Percentiles rank a stretch among this genome's conserved stretches.
phyloP scores from a whole-genome alignment of 1,140 invertebrate genomes.

The Telenomus remus region DNA sequence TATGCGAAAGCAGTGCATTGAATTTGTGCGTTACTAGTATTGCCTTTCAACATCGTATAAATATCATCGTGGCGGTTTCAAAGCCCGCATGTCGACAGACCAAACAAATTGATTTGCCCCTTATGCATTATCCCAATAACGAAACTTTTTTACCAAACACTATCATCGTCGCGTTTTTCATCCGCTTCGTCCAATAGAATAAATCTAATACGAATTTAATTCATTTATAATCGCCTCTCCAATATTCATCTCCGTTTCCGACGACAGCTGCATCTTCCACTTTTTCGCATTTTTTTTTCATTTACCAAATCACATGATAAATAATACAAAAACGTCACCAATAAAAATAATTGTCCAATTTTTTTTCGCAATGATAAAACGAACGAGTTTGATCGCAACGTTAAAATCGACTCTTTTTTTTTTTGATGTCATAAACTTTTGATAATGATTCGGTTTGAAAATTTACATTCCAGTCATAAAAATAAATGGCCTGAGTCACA shows the following conservation, averaged over 20 bases:
- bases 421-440: not conserved
- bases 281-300: too few relatives aligned
- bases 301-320: too few relatives aligned
- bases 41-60: constrained; percentile 43
- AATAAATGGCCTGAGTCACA: constrained; percentile 30
- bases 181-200: not conserved
- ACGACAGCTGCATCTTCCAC: too few relatives aligned
- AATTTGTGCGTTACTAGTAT: constrained; percentile 28
- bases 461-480: constrained; percentile 26
- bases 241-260: too few relatives aligned
- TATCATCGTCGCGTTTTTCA: constrained; percentile 4
- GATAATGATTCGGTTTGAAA: constrained; percentile 23
- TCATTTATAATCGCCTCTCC: too few relatives aligned
- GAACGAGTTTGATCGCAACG: too few relatives aligned
- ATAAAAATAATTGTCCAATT: too few relatives aligned
- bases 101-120: constrained; percentile 41
- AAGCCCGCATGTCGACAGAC: constrained; percentile 26
- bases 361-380: too few relatives aligned
- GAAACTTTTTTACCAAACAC: constrained; percentile 8
- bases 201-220: too few relatives aligned
- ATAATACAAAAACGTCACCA: too few relatives aligned
- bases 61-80: constrained; percentile 29
- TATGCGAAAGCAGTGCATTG: constrained; percentile 40
- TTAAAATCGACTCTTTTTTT: too few relatives aligned
- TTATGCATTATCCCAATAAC: constrained; percentile 7